Evolutionary conservation across 1,140 invertebrate genomes (phyloP).

Genomic region (Wasmannia auropunctata): DNA sequence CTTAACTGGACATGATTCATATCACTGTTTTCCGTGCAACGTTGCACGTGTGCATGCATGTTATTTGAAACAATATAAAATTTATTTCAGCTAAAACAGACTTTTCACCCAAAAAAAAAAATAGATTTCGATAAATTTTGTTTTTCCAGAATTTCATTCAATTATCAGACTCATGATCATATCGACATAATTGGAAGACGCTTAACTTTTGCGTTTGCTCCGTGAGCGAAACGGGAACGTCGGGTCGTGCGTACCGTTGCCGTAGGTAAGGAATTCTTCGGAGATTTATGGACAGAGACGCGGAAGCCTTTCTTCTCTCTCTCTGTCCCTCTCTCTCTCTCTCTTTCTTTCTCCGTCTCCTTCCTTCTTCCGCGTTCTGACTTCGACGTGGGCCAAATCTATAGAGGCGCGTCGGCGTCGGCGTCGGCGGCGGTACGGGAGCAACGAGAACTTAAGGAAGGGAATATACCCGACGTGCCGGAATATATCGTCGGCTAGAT

Average conservation of each 20-base stretch:
- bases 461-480: conserved; percentile 67
- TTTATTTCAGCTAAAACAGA: not conserved
- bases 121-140: too few species aligned
- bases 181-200: conserved; percentile 31
- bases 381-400: conserved; percentile 69
- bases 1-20: not conserved
- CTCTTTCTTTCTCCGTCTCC: conserved; percentile 23
- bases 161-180: conserved; percentile 7
- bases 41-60: not conserved
- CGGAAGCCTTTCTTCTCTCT: conserved; percentile 3
- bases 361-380: conserved; percentile 40
- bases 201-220: conserved; percentile 16
- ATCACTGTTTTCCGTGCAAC: not conserved
- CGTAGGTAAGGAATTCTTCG: conserved; percentile 63
- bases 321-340: conserved; percentile 13
- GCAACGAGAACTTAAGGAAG: conserved; percentile 69
- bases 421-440: conserved; percentile 3
- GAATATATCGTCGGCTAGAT: conserved; percentile 69
- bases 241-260: conserved; percentile 54
- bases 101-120: too few species aligned
- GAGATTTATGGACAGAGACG: conserved; percentile 64
- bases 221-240: not conserved
- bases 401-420: conserved; percentile 56
- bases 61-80: not conserved
- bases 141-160: conserved; percentile 22